Percentiles rank a stretch among this genome's conserved stretches.
These are phyloP conservation scores for Varanus komodoensis DNA, from an alignment of 2,113 vertebrate species.

Conservation along the genomic window DNA sequence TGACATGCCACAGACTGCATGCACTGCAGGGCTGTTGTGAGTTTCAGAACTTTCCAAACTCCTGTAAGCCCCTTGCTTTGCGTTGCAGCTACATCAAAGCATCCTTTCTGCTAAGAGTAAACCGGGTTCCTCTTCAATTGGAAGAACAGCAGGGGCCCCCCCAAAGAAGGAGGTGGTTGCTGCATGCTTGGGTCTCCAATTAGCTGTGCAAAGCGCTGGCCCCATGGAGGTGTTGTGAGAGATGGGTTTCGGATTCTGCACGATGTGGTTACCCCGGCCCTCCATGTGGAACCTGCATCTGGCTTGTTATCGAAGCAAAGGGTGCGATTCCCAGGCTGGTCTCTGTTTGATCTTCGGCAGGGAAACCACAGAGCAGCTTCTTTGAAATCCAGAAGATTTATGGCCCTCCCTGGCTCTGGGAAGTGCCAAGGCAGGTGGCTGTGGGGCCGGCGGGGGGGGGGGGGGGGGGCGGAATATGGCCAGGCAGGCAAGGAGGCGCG, in stretches of 20 bases:
- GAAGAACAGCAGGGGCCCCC: too few relatives aligned
- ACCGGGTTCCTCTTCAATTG: too few relatives aligned
- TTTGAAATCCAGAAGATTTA: constrained; percentile 8
- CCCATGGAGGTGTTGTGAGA: too few relatives aligned
- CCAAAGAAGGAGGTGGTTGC: too few relatives aligned
- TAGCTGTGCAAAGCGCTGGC: too few relatives aligned
- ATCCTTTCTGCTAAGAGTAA: too few relatives aligned
- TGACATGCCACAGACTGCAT: neutral
- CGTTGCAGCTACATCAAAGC: neutral
- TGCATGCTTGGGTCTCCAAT: too few relatives aligned
- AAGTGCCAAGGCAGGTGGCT: constrained; percentile 48
- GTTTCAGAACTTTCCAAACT: neutral
- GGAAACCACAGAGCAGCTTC: neutral
- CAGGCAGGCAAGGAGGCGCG: neutral
- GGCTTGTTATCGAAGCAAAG: neutral
- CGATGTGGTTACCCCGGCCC: neutral
- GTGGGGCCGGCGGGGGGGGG: neutral
- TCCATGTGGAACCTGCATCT: neutral
- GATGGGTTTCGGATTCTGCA: too few relatives aligned
- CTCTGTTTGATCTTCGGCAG: neutral
- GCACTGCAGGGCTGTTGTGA: neutral
- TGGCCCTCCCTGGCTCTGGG: neutral
- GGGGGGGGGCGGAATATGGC: neutral
- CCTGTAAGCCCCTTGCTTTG: neutral
- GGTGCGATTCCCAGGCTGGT: neutral